These are phyloP conservation scores for Cataglyphis cursor DNA, from an alignment of 2,888 invertebrate genomes.

Conservation along the genomic window DNA sequence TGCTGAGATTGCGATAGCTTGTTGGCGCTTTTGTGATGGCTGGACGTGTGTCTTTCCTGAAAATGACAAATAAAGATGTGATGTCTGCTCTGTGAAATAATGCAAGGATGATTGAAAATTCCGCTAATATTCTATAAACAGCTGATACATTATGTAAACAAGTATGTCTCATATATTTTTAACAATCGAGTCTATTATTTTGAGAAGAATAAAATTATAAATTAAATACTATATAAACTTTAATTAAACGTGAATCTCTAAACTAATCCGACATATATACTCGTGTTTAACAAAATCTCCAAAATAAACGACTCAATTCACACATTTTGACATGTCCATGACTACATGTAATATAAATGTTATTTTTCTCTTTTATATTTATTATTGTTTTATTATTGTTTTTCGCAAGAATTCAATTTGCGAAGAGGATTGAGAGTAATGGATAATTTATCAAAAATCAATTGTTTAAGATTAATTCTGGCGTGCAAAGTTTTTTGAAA, in stretches of 20 bases:
- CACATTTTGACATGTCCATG: neutral
- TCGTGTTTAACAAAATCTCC: neutral
- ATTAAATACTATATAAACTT: neutral
- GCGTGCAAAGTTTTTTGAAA: neutral
- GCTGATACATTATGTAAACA: neutral
- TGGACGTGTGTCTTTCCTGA: slow-evolving; percentile 84
- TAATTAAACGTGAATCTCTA: neutral
- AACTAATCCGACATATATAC: neutral
- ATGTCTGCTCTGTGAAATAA: slow-evolving; percentile 38
- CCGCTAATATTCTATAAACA: neutral
- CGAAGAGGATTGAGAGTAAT: neutral
- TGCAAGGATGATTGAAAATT: neutral
- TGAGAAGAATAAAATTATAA: neutral
- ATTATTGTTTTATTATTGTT: neutral
- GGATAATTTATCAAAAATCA: neutral
- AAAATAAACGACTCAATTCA: slow-evolving; percentile 38
- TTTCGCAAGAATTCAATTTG: neutral
- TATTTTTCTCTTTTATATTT: neutral
- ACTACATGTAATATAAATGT: neutral
- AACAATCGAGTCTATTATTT: slow-evolving; percentile 31
- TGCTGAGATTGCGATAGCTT: slow-evolving; percentile 80
- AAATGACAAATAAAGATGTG: slow-evolving; percentile 75
- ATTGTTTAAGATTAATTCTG: slow-evolving; percentile 7
- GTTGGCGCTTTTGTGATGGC: slow-evolving; percentile 84
- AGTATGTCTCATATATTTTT: neutral